phyloP scores from a whole-genome alignment of 2,797 vertebrate genomes.

The Iguana delicatissima region DNA sequence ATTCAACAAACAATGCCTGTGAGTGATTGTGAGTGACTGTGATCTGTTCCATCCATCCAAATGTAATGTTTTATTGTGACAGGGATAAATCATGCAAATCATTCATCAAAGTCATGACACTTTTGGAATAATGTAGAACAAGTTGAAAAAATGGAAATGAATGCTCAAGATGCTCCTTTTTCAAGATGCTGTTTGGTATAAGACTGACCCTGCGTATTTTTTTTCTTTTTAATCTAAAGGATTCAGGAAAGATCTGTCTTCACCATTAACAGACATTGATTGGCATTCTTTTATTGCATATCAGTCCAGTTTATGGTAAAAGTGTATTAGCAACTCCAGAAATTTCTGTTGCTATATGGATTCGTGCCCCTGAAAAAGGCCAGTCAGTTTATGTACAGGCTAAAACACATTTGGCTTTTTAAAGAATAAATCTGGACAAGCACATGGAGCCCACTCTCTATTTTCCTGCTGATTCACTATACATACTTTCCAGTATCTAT shows the following conservation, averaged over 20 bases:
- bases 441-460: too few species aligned
- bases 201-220: background rate
- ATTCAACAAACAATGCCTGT: background rate
- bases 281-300: too few species aligned
- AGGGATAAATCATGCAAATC: slow-evolving; percentile 3
- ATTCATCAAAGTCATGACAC: background rate
- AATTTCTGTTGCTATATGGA: too few species aligned
- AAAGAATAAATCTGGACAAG: too few species aligned
- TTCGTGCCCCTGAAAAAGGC: too few species aligned
- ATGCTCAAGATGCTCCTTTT: background rate
- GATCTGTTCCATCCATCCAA: background rate
- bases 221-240: background rate
- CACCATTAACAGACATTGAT: background rate
- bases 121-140: background rate
- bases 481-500: too few species aligned
- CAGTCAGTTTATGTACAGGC: too few species aligned
- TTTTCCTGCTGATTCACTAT: too few species aligned
- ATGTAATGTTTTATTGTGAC: background rate
- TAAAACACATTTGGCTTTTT: too few species aligned
- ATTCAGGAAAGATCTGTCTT: background rate
- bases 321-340: too few species aligned
- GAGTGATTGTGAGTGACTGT: background rate
- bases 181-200: background rate
- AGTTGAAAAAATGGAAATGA: background rate
- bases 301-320: too few species aligned